A percentile compares a stretch with the other conserved stretches of the same genome.
Conservation (phyloP, 2,888 invertebrate species). For the Aphrophora alni region DNA sequence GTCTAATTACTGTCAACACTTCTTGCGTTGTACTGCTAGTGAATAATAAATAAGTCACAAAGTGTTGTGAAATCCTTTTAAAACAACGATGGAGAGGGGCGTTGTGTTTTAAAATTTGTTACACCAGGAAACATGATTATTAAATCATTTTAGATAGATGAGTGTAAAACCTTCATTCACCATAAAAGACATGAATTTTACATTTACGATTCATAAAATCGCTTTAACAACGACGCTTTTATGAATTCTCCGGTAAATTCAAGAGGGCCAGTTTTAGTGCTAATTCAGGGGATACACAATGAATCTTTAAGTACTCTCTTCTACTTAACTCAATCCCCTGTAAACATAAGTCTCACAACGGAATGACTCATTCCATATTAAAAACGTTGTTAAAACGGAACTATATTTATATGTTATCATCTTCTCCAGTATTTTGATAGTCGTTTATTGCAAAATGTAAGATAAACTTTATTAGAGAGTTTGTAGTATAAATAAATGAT, state of each 20-base stretch:
- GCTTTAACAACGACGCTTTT: background rate
- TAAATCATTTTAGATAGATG: background rate
- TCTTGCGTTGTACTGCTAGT: too few species aligned
- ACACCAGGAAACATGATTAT: background rate
- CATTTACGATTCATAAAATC: background rate
- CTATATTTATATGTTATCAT: too few species aligned
- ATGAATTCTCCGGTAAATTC: too few species aligned
- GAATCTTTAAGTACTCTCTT: background rate
- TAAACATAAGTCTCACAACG: background rate
- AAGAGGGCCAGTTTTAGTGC: background rate
- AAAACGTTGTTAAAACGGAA: too few species aligned
- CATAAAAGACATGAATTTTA: background rate
- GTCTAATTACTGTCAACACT: too few species aligned
- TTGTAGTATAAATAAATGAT: too few species aligned
- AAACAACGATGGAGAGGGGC: too few species aligned
- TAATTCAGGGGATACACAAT: background rate
- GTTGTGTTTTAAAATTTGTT: background rate
- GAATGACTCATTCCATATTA: background rate
- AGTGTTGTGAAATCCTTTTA: too few species aligned
- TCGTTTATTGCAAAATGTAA: too few species aligned
- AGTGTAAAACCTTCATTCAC: background rate
- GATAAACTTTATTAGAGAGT: too few species aligned
- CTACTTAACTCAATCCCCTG: background rate
- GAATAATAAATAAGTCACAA: too few species aligned
- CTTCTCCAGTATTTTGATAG: too few species aligned